phyloP scores from a whole-genome alignment of 1,140 invertebrate species.

The Calliphora vicina region DNA sequence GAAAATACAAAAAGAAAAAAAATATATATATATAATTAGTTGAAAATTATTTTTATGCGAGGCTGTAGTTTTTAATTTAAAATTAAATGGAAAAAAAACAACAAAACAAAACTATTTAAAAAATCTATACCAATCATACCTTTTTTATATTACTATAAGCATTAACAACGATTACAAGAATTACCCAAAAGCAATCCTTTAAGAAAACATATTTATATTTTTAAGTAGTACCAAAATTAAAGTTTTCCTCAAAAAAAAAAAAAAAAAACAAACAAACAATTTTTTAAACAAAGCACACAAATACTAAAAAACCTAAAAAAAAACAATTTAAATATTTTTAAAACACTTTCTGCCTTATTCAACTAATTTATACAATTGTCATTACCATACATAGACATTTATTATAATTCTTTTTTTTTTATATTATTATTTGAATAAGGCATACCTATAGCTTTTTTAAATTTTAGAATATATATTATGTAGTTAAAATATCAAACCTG shows the following conservation, averaged over 20 bases:
- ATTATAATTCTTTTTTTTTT: neutral
- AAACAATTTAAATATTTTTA: neutral
- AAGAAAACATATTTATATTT: conserved; percentile 10
- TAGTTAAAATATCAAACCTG: neutral
- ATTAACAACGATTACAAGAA: conserved; percentile 35
- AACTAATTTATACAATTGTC: neutral
- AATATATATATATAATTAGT: conserved; percentile 4
- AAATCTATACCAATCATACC: conserved; percentile 26
- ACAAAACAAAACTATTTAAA: neutral
- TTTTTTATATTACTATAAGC: conserved; percentile 23
- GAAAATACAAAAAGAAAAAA: neutral
- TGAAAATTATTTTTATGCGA: conserved; percentile 11
- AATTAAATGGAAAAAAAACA: neutral
- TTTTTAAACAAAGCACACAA: too few species aligned
- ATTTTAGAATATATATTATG: conserved; percentile 12
- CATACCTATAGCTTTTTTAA: neutral
- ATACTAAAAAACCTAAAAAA: neutral
- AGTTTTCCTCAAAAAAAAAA: neutral
- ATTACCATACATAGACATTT: neutral
- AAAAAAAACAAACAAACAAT: neutral
- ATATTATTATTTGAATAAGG: neutral
- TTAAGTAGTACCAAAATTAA: conserved; percentile 26
- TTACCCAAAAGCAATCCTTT: conserved; percentile 35
- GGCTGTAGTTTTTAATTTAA: conserved; percentile 25
- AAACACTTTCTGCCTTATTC: neutral